Base-by-base conservation (phyloP, 2,113 vertebrate species). In the Petromus typicus region DNA sequence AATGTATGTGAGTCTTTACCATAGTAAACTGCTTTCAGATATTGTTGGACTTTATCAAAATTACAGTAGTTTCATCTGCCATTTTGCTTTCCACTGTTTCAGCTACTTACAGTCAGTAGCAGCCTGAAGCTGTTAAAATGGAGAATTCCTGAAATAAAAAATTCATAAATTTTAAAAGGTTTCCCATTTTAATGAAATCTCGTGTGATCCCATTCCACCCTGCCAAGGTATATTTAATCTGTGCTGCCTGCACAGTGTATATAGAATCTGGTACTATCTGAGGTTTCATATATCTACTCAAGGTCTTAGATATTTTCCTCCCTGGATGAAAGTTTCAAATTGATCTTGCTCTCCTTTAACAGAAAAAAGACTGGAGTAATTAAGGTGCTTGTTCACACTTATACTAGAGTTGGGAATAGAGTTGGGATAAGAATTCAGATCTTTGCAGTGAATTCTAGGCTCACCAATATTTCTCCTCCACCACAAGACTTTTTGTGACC, bases 301-400 rank as follows among this genome's bases (percentile, higher is more conserved):
- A 17, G 37, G 20, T 48, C 69, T 78, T 37, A 13, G 7, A 12
- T 23, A 27, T 14, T 12, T 18, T 69, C 5, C 14, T 20, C 23
- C 17, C 25, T 48, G 2, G 73, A 16, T 63, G 12, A 78, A 10
- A 85, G 75, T 86, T 87, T 75, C 16, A 85, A 92, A 12, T 81
- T 90, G 51, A 7, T 48, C 22, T 57, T 63, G 66, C 67, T 96
- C 54, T 95, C 14, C 51, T 69, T 89, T 88, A 83, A 76, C 66
- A 87, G 79, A 86, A 86, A 89, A 86, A 59, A 87, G 45, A 93
- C 23, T 43, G 32, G 40, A 64, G 76, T 43, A 76, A 63, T 79
- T 22, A 78, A 71, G 61, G 48, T 3, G 37, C 12, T 48, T 80
- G 27, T 66, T 30, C 79, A 79, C 27, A 69, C 86, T 67, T 56